Conservation (phyloP, 1,140 invertebrate genomes). For the Zaprionus gabonicus region DNA sequence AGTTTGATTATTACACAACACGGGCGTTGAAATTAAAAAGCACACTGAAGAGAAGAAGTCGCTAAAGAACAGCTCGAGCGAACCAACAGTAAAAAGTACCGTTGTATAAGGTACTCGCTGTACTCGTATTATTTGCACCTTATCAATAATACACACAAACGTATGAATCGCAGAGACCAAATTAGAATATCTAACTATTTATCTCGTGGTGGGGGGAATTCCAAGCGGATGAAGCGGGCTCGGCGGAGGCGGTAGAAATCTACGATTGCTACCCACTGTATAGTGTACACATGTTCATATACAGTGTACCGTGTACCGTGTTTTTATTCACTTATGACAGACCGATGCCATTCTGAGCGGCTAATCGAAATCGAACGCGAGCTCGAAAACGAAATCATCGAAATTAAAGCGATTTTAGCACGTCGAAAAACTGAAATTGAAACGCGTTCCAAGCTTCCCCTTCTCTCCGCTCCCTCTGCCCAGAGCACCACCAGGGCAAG, state of each 20-base stretch:
- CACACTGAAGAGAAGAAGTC: constrained; percentile 64
- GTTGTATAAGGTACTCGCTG: constrained; percentile 19
- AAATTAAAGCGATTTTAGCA: constrained; percentile 55
- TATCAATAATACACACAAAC: constrained; percentile 70
- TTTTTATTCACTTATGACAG: constrained; percentile 6
- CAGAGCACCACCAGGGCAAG: background rate
- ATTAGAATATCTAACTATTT: constrained; percentile 68
- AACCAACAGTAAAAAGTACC: constrained; percentile 23
- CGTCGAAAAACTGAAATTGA: constrained; percentile 39
- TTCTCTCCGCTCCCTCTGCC: background rate
- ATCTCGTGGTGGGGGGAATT: background rate
- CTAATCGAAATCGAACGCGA: constrained; percentile 11
- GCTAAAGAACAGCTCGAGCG: constrained; percentile 8
- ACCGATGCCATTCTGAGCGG: constrained; percentile 2
- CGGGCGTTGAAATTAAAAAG: constrained; percentile 77
- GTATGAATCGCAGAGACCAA: constrained; percentile 59
- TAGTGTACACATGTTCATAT: background rate
- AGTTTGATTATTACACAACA: constrained; percentile 82
- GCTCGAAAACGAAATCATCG: constrained; percentile 38
- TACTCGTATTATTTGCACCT: constrained; percentile 71
- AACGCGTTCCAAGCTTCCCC: constrained; percentile 47
- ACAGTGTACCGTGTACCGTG: background rate
- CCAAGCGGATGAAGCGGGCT: constrained; percentile 1
- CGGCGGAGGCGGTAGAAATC: background rate
- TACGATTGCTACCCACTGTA: background rate